Evolutionary conservation across 2,797 vertebrate species (phyloP), one percentile per base, ranked within the genome.

Genomic region (Lithobates pipiens): DNA sequence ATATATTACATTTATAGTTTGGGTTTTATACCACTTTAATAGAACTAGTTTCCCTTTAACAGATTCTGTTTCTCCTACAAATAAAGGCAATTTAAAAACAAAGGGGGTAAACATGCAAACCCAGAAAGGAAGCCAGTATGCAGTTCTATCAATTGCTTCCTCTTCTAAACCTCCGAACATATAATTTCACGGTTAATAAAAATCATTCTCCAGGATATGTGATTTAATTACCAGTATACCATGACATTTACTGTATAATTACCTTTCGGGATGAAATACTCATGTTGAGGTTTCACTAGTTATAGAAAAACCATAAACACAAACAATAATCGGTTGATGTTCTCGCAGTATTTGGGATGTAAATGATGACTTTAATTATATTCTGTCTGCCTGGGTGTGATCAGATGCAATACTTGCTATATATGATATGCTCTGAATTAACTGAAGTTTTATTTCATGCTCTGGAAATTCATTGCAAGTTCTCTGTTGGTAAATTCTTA

Each of bases 161-260:
- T 84, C 57, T 61, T 10, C 44, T 29, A 32, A 78, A 44, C 44
- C 29, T n/a, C 44, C 34, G 25, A 54, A 73, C 67, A 42, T 77
- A 61, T 70, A 57, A 69, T 83, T 83, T 77, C 46, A 77, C 70
- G 65, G 74, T 77, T 70, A 71, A 84, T 84, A 77, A 77, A 70
- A 63, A 61, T 63, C 21, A 61, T 63, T 36, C 32, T 63, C 25
- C n/a, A n/a, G 10, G 46, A 84, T 72, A 72, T 57, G 39, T 44
- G 69, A 29, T 39, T 70, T 84, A 76, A 70, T 77, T 77, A 42
- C 57, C 27, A 10, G 34, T 25, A 25, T 65, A 29, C 57, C 23
- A 78, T 44, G 54, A 63, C 67, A 78, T 34, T 76, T 61, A 72
- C 34, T 57, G 34, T 84, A 65, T 71, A 84, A 78, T 84, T 84